Base-by-base conservation (phyloP, 2,888 invertebrate species). In the Strigamia transsilvanica region DNA sequence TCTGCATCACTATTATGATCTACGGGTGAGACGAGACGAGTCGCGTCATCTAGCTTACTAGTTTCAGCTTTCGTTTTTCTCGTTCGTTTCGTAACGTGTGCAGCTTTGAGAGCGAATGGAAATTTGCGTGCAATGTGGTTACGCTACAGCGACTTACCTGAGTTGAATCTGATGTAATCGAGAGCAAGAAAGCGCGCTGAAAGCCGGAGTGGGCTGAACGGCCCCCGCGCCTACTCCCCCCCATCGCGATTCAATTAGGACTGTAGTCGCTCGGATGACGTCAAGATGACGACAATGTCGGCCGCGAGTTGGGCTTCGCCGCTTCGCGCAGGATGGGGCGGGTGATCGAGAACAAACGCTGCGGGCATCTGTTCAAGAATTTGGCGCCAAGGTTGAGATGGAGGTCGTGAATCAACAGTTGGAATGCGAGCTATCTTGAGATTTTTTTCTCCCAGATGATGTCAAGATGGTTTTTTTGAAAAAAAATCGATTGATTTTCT, bases 361-460 rank as follows among this genome's bases (percentile, higher is more conserved):
- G 32, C 73, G 73, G 73, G 73, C 73, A 73, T 12, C 32, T 32
- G 73, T 73, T 73, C 73, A 73, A 73, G 73, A 73, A 73, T 73
- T 73, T 73, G 73, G 73, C 73, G 73, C 73, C 73, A 73, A 73
- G 73, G 73, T 73, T 73, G 73, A 73, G 73, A 73, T 73, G 32
- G 73, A 73, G 73, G 73, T 73, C 73, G 73, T 73, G 73, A 73
- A 73, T 73, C 73, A 73, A 73, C 73, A 73, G 73, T 73, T 73
- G 73, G 73, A 73, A 73, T 73, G 73, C 73, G 12, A 73, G 73
- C 73, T 73, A 73, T 73, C 73, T 73, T 73, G 73, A 73, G 73
- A 73, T 73, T n/a, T 73, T n/a, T 73, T 73, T 73, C 73, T 73
- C 32, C 73, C 12, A 73, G 73, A 73, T 73, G 73, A 73, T 32